Evolutionary conservation across 2,797 vertebrate species (phyloP), one percentile per base, ranked within the genome.

Genomic region (Sebastes hubbsi): DNA sequence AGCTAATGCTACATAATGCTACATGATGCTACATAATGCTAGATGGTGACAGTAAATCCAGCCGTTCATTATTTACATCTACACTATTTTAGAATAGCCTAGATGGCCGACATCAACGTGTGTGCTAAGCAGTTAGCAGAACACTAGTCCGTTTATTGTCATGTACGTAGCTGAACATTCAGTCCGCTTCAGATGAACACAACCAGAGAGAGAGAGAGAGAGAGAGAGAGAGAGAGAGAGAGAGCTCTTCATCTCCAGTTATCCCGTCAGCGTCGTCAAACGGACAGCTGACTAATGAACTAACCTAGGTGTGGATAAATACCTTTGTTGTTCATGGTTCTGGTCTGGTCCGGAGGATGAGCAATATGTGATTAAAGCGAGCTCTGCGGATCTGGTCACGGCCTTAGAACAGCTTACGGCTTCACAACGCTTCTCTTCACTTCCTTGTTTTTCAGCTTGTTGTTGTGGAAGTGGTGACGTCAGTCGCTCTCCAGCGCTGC

Each of bases 261-360:
- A 22, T 67, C 88, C 60, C 83, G 60, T 66, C 81, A 77, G 75
- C 85, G 78, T 54, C 87, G 67, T n/a, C 36, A 16, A 52, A n/a
- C 87, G 63, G 30, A 73, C 81, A 84, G 80, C 67, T 88, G 83
- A 73, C 87, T 67, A 24, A 72, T 18, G 11, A 38, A n/a, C n/a
- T 0, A 42, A 25, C 74, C 46, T 3, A 16, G 6, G 54, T 60
- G n/a, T 3, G 54, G 60, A 32, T 9, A 89, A 81, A 87, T 92
- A 96, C 96, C 96, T 96, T 96, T 96, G 93, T 95, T 96, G 89
- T 96, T 96, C 96, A 96, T 96, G 76, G 88, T 94, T 88, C 81
- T 88, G 83, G 72, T 60, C 32, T 73, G 86, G 58, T 92, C 55
- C 38, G 83, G 69, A 77, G 62, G 63, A 67, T 66, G 83, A 67